Conservation (phyloP, 2,888 invertebrate genomes). For the Agyllia agylla region DNA sequence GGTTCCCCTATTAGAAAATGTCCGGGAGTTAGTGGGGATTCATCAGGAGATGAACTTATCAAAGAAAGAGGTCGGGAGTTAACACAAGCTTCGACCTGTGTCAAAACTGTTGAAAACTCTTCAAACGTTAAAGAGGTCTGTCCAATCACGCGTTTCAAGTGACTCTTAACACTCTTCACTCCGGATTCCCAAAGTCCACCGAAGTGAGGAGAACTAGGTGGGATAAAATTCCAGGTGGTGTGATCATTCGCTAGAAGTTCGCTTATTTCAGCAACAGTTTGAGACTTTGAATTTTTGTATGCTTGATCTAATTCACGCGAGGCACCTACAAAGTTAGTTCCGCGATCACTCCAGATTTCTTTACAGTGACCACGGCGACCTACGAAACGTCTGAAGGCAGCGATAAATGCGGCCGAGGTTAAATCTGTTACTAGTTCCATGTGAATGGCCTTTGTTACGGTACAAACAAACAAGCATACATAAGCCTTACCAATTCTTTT, state of each 20-base stretch:
- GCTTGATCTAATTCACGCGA: slow-evolving; percentile 50
- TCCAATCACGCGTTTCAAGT: slow-evolving; percentile 40
- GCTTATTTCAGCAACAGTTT: not conserved
- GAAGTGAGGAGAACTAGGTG: slow-evolving; percentile 60
- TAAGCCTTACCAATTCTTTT: not conserved
- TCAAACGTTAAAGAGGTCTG: not conserved
- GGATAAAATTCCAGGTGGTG: slow-evolving; percentile 63
- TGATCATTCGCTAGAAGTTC: slow-evolving; percentile 16
- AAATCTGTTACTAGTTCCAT: slow-evolving; percentile 49
- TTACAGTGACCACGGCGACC: slow-evolving; percentile 49
- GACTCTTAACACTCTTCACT: slow-evolving; percentile 53
- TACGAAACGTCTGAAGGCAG: slow-evolving; percentile 44
- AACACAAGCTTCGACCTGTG: slow-evolving; percentile 19
- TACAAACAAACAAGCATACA: slow-evolving; percentile 1
- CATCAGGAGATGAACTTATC: slow-evolving; percentile 47
- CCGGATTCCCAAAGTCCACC: slow-evolving; percentile 68
- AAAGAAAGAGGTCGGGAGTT: slow-evolving; percentile 61
- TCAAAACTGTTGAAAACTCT: not conserved
- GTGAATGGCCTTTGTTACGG: slow-evolving; percentile 48
- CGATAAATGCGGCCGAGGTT: slow-evolving; percentile 39
- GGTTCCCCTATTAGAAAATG: slow-evolving; percentile 45
- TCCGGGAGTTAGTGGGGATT: slow-evolving; percentile 48
- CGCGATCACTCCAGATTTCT: slow-evolving; percentile 58
- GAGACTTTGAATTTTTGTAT: slow-evolving; percentile 24
- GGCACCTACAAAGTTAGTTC: slow-evolving; percentile 67